A percentile compares a stretch with the other conserved stretches of the same genome.
These are phyloP conservation scores for Brassicogethes aeneus DNA, from an alignment of 2,888 invertebrate species.

Conservation along the genomic window DNA sequence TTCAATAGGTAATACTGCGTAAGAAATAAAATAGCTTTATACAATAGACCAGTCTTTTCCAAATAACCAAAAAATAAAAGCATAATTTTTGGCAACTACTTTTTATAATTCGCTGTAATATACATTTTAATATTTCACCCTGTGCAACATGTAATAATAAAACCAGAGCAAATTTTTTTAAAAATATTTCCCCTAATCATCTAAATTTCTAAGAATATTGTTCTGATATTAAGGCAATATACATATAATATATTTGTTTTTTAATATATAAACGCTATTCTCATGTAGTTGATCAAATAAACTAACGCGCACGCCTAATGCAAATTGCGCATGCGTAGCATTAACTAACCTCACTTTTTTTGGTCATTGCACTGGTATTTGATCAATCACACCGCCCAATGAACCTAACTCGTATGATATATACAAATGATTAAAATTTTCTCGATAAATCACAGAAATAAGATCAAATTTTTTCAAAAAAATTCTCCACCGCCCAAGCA, in stretches of 20 bases:
- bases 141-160: conserved; percentile 3
- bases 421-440: conserved; percentile 19
- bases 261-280: conserved; percentile 9
- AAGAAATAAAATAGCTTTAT: neutral
- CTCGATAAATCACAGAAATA: conserved; percentile 26
- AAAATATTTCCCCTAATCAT: neutral
- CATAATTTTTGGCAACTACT: conserved; percentile 5
- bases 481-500: too few relatives aligned
- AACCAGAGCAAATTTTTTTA: neutral
- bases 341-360: too few relatives aligned
- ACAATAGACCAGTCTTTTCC: conserved; percentile 3
- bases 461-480: conserved; percentile 21
- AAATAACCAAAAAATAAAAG: conserved; percentile 1
- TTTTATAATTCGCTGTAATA: conserved; percentile 6
- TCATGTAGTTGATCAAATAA: conserved; percentile 9
- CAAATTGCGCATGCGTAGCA: too few relatives aligned
- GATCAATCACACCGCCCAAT: too few relatives aligned
- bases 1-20: neutral
- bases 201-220: conserved; percentile 21
- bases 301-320: too few relatives aligned
- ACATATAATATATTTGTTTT: conserved; percentile 6
- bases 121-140: conserved; percentile 5
- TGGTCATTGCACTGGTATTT: too few relatives aligned
- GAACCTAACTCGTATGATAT: too few relatives aligned
- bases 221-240: conserved; percentile 29